These are phyloP conservation scores for Drosophila monieri DNA, from an alignment of 2,888 invertebrate species.

Conservation along the genomic window DNA sequence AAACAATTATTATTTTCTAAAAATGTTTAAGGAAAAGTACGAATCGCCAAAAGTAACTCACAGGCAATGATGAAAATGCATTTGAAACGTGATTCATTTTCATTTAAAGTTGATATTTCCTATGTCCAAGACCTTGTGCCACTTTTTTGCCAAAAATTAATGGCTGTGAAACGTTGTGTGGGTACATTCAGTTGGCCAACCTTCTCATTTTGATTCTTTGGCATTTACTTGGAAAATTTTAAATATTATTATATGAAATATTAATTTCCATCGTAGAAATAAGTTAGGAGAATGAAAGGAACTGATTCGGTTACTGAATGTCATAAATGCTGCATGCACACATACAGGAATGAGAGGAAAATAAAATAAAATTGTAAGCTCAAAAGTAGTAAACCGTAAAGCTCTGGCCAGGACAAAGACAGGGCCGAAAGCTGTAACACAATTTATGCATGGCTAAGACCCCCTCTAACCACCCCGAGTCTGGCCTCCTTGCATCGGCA, in stretches of 20 bases:
- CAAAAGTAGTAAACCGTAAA: slow-evolving; percentile 73
- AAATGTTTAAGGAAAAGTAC: too few species aligned
- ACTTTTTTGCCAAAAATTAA: background rate
- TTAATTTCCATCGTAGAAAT: slow-evolving; percentile 72
- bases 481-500: slow-evolving; percentile 9
- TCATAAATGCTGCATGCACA: slow-evolving; percentile 71
- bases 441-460: slow-evolving; percentile 71
- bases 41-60: background rate
- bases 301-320: slow-evolving; percentile 54
- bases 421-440: slow-evolving; percentile 65
- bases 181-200: background rate
- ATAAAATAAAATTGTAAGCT: slow-evolving; percentile 75
- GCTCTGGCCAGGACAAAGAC: slow-evolving; percentile 46
- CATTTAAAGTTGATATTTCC: slow-evolving; percentile 1
- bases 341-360: slow-evolving; percentile 48
- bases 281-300: slow-evolving; percentile 6
- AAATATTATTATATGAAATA: slow-evolving; percentile 64
- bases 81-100: background rate
- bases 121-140: background rate
- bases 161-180: background rate
- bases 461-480: slow-evolving; percentile 21
- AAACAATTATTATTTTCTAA: too few species aligned
- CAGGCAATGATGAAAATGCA: too few species aligned
- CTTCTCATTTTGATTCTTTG: slow-evolving; percentile 37
- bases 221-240: slow-evolving; percentile 54